phyloP scores from a whole-genome alignment of 2,113 vertebrate genomes.

The Cyprinodon brontotheroides region DNA sequence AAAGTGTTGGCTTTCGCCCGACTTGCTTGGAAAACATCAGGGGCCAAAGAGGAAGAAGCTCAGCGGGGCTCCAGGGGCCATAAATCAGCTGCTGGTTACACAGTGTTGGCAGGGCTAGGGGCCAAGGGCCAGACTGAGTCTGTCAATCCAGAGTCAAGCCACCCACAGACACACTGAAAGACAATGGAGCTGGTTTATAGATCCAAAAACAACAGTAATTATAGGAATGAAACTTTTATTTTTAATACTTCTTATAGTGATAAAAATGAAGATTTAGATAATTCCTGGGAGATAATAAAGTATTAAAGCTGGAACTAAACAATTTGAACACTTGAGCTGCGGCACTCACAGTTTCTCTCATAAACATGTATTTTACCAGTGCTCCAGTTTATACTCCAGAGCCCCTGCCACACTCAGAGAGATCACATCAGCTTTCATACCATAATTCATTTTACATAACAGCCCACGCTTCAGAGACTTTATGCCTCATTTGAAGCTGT shows the following conservation, averaged over 20 bases:
- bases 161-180: constrained; percentile 53
- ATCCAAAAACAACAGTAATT: background rate
- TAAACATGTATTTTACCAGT: background rate
- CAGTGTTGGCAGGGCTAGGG: constrained; percentile 68
- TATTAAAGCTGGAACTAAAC: background rate
- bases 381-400: background rate
- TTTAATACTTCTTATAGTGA: background rate
- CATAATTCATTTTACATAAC: constrained; percentile 67
- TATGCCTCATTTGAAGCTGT: constrained; percentile 69
- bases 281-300: background rate
- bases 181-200: constrained; percentile 19
- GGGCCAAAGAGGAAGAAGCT: constrained; percentile 71
- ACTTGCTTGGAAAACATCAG: constrained; percentile 60
- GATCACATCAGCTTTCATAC: constrained; percentile 44
- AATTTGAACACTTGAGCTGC: background rate
- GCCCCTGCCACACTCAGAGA: constrained; percentile 37
- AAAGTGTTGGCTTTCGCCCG: constrained; percentile 45
- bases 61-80: constrained; percentile 58
- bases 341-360: background rate
- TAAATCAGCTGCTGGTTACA: constrained; percentile 77
- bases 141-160: constrained; percentile 66
- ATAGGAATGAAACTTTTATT: background rate
- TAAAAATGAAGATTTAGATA: background rate
- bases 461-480: constrained; percentile 59
- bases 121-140: constrained; percentile 53